These are phyloP conservation scores for Drosophila cyrtoloma DNA, from an alignment of 2,888 invertebrate species.

Conservation along the genomic window DNA sequence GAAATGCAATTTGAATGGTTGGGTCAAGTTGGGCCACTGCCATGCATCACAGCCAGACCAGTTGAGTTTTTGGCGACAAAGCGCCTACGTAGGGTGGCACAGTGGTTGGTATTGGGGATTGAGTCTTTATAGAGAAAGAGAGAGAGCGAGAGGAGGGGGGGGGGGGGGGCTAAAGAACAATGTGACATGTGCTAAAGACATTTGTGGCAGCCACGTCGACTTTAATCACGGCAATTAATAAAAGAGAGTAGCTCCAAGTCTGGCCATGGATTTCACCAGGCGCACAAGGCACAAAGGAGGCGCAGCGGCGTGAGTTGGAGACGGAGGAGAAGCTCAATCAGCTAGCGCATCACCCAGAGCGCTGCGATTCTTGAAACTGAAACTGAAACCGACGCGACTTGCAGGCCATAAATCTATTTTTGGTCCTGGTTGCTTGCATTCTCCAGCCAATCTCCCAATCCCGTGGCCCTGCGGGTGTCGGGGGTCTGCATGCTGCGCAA, in stretches of 20 bases:
- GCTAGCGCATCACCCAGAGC: constrained; percentile 67
- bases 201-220: constrained; percentile 60
- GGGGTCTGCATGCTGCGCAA: constrained; percentile 72
- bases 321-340: constrained; percentile 6
- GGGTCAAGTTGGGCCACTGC: constrained; percentile 71
- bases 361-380: constrained; percentile 57
- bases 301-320: constrained; percentile 1
- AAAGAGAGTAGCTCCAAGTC: constrained; percentile 24
- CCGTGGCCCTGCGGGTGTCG: not conserved
- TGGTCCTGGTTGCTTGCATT: constrained; percentile 57
- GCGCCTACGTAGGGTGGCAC: not conserved
- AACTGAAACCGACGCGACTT: constrained; percentile 49
- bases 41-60: constrained; percentile 52
- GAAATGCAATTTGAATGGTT: constrained; percentile 73
- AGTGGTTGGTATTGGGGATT: constrained; percentile 24
- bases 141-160: too few species aligned
- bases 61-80: constrained; percentile 45
- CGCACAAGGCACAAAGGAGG: constrained; percentile 49
- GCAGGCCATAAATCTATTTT: constrained; percentile 78
- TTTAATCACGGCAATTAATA: constrained; percentile 79
- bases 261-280: constrained; percentile 10
- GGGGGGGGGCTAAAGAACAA: constrained; percentile 16
- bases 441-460: constrained; percentile 57
- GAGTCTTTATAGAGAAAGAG: not conserved
- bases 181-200: constrained; percentile 79